Conservation (phyloP, 2,113 vertebrate genomes). For the Callaeas wilsoni region DNA sequence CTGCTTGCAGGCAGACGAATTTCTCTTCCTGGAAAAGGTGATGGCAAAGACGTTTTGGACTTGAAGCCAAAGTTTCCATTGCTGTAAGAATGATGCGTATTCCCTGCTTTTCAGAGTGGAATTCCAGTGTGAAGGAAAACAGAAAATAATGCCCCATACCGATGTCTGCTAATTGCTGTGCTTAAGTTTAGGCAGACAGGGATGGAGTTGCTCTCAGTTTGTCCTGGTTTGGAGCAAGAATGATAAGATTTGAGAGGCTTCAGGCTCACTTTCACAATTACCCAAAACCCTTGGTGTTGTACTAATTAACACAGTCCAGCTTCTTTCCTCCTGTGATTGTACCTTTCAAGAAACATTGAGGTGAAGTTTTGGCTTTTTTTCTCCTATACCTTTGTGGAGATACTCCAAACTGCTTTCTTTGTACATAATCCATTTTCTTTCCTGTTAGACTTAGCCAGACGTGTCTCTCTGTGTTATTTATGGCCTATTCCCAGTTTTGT, state of each 20-base stretch:
- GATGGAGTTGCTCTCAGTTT: not conserved
- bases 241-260: not conserved
- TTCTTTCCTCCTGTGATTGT: not conserved
- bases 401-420: not conserved
- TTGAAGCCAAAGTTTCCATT: not conserved
- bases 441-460: not conserved
- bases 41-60: not conserved
- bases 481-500: not conserved
- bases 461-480: not conserved
- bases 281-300: rapidly evolving
- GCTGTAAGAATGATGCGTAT: not conserved
- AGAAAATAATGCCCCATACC: not conserved
- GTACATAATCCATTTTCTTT: not conserved
- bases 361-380: not conserved
- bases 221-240: not conserved
- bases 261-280: not conserved
- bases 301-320: not conserved
- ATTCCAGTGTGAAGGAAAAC: not conserved
- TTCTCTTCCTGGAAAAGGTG: not conserved
- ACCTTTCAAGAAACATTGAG: not conserved
- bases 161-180: not conserved
- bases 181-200: not conserved
- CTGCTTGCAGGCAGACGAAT: not conserved
- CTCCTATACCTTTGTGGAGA: not conserved
- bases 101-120: not conserved